A percentile compares a stretch with the other conserved stretches of the same genome.
phyloP scores from a whole-genome alignment of 92 coral and sea anemone species.

The Bergia puertoricense region DNA sequence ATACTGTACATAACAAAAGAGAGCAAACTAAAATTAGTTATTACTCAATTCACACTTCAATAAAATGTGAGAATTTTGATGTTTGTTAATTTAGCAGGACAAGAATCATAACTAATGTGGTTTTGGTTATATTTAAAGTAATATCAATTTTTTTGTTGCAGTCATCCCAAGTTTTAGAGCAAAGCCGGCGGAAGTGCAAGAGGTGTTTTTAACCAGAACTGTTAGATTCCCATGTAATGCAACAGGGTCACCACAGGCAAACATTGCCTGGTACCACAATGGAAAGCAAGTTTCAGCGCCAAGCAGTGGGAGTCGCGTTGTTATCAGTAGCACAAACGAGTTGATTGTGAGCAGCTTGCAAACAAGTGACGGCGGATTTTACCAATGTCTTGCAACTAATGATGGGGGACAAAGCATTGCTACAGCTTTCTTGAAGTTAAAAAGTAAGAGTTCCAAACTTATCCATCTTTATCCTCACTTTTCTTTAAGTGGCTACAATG shows the following conservation, averaged over 20 bases:
- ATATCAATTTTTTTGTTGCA: constrained; percentile 10
- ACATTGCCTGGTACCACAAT: constrained; percentile 86
- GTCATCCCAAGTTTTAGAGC: constrained; percentile 68
- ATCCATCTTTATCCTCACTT: not conserved
- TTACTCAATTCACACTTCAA: too few species aligned
- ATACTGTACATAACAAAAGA: too few species aligned
- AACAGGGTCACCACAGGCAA: constrained; percentile 73
- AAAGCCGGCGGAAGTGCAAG: constrained; percentile 50
- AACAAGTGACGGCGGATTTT: constrained; percentile 71
- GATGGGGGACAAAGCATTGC: constrained; percentile 79
- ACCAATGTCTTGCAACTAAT: constrained; percentile 92
- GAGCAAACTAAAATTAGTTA: too few species aligned
- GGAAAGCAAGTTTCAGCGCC: constrained; percentile 64
- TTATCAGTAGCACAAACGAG: constrained; percentile 61
- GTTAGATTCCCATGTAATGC: constrained; percentile 71
- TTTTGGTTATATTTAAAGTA: not conserved
- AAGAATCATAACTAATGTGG: too few species aligned
- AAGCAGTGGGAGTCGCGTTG: constrained; percentile 38
- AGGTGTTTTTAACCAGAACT: constrained; percentile 56
- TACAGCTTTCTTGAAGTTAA: constrained; percentile 56
- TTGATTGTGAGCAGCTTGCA: constrained; percentile 64
- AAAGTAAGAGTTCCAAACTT: constrained; percentile 53
- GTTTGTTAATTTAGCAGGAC: too few species aligned
- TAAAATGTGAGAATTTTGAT: too few species aligned
- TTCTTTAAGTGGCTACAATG: too few species aligned